phyloP scores from a whole-genome alignment of 2,797 vertebrate species.

The Thaleichthys pacificus region DNA sequence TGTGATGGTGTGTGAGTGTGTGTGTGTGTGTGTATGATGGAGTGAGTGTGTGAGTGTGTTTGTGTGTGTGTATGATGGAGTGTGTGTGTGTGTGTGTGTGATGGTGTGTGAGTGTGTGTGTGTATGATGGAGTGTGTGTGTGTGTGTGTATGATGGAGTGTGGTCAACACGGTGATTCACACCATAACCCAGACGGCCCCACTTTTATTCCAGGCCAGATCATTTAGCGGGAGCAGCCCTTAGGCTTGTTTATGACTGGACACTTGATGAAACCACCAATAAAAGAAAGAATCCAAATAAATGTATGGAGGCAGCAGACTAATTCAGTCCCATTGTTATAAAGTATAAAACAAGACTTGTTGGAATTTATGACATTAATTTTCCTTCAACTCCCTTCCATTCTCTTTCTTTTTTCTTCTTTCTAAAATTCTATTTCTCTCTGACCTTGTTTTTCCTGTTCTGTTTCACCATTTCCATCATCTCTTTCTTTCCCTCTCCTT shows the following conservation, averaged over 20 bases:
- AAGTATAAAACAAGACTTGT: not conserved
- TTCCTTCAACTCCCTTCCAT: too few relatives aligned
- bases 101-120: not conserved
- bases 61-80: not conserved
- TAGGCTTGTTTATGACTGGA: not conserved
- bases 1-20: not conserved
- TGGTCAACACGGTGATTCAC: too few relatives aligned
- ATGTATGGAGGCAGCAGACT: not conserved
- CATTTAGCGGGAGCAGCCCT: not conserved
- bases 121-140: not conserved
- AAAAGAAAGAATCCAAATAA: not conserved
- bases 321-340: not conserved
- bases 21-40: not conserved
- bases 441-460: not conserved
- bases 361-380: not conserved
- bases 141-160: not conserved
- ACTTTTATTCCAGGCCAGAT: not conserved
- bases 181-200: not conserved
- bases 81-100: not conserved
- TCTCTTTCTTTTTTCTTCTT: too few relatives aligned
- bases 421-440: not conserved
- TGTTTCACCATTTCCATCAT: not conserved
- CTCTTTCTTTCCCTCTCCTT: not conserved
- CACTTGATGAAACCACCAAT: not conserved
- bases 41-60: too few relatives aligned